Evolutionary conservation across 1,140 invertebrate species (phyloP).

Genomic region (Leptinotarsa undecemlineata): DNA sequence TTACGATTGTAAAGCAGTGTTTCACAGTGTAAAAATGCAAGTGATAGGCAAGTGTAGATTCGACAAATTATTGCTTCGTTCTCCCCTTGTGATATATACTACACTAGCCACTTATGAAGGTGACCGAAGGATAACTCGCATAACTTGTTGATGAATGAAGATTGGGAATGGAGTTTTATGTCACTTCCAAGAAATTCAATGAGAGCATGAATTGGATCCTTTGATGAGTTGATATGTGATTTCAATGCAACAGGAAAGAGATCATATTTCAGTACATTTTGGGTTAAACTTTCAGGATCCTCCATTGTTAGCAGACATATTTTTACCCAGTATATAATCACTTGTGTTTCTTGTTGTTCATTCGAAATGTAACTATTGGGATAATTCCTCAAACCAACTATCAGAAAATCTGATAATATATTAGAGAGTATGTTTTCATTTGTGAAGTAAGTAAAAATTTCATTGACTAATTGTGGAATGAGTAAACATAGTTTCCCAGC

Average conservation of each 20-base stretch:
- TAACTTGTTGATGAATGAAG: constrained; percentile 34
- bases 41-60: constrained; percentile 43
- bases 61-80: constrained; percentile 41
- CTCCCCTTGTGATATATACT: constrained; percentile 39
- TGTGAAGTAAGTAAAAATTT: constrained; percentile 41
- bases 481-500: constrained; percentile 40
- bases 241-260: constrained; percentile 36
- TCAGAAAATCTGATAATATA: constrained; percentile 37
- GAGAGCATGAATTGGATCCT: constrained; percentile 40
- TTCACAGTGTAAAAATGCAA: constrained; percentile 45
- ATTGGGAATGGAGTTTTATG: constrained; percentile 34
- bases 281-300: constrained; percentile 33
- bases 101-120: constrained; percentile 38
- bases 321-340: constrained; percentile 43
- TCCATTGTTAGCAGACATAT: constrained; percentile 42
- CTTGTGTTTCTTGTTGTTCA: constrained; percentile 38
- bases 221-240: constrained; percentile 26
- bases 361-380: constrained; percentile 37
- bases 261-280: constrained; percentile 41
- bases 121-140: constrained; percentile 45
- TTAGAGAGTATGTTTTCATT: constrained; percentile 36
- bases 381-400: constrained; percentile 37
- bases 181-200: constrained; percentile 37
- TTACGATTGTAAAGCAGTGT: constrained; percentile 46
- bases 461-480: constrained; percentile 31